Base-by-base conservation (phyloP, 1,140 invertebrate species). In the Bemisia tabaci region DNA sequence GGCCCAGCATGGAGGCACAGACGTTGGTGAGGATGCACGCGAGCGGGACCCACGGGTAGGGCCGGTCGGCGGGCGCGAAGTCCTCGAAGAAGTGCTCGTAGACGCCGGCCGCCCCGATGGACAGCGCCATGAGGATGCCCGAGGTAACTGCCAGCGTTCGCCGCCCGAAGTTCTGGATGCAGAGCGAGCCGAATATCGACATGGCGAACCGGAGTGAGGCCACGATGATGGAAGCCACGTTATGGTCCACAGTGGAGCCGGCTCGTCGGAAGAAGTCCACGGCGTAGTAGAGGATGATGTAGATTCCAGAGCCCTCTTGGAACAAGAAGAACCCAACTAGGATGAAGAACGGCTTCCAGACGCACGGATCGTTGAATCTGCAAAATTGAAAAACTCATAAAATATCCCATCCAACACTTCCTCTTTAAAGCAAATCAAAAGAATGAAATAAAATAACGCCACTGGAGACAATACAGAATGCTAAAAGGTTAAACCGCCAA, bases 251-350 rank as follows among this genome's bases (percentile, higher is more conserved):
- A 65, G 81, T 80, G 11, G 85, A 79, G 1, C 85, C 84, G 21
- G 86, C 83, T 9, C 86, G 82, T 68, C 84, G 79, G 71, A 89
- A 84, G 71, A 89, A 82, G 65, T 81, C 82, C 0, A 89, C 85
- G 0, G 85, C 84, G 70, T 90, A 91, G 74, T 88, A 91, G 39
- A 91, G 78, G 5, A 91, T 84, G 1, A 87, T 84, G 75, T 91
- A 88, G 22, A 88, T 87, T 2, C 87, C 87, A 0, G 83, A 85
- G 62, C 85, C 78, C 71, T 88, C 85, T 79, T 89, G 87, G 66
- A 87, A 82, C 5, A 84, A 71, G 75, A 89, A 88, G 73, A 88
- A 83, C 0, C 78, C 69, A 1, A 87, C 77, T 0, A 88, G 76
- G 1, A 87, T 79, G 0, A 82, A 68, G 70, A 88, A 87, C 0